Conservation (phyloP, 1,140 invertebrate genomes). For the Papilio polytes region DNA sequence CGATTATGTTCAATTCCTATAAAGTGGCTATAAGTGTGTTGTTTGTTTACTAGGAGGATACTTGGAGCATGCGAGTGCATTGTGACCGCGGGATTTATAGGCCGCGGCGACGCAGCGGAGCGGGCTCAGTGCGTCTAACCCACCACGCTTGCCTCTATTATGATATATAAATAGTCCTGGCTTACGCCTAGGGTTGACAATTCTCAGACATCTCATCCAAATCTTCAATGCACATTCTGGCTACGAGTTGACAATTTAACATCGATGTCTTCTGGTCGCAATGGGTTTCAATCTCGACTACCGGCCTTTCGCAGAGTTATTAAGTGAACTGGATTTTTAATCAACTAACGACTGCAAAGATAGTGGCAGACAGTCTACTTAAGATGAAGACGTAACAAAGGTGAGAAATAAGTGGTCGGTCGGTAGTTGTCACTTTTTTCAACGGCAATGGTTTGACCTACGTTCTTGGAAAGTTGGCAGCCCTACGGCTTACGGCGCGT, state of each 20-base stretch:
- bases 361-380: neutral
- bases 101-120: conserved; percentile 52
- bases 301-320: too few relatives aligned
- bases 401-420: neutral
- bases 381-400: neutral
- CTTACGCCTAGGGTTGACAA: neutral
- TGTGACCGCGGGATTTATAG: conserved; percentile 59
- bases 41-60: conserved; percentile 50
- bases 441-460: neutral
- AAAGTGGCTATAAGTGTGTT: conserved; percentile 38
- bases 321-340: too few relatives aligned
- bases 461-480: neutral
- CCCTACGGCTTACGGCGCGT: conserved; percentile 19
- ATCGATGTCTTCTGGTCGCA: too few relatives aligned
- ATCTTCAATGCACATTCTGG: too few relatives aligned
- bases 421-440: neutral
- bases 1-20: conserved; percentile 37
- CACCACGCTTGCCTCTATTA: conserved; percentile 42
- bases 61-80: conserved; percentile 51
- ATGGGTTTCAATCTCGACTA: too few relatives aligned
- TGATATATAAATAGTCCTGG: conserved; percentile 33
- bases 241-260: too few relatives aligned
- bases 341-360: too few relatives aligned
- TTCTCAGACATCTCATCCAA: neutral
- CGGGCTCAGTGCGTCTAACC: conserved; percentile 62